Evolutionary conservation across 2,797 vertebrate species (phyloP).

Genomic region (Cyclura pinguis): DNA sequence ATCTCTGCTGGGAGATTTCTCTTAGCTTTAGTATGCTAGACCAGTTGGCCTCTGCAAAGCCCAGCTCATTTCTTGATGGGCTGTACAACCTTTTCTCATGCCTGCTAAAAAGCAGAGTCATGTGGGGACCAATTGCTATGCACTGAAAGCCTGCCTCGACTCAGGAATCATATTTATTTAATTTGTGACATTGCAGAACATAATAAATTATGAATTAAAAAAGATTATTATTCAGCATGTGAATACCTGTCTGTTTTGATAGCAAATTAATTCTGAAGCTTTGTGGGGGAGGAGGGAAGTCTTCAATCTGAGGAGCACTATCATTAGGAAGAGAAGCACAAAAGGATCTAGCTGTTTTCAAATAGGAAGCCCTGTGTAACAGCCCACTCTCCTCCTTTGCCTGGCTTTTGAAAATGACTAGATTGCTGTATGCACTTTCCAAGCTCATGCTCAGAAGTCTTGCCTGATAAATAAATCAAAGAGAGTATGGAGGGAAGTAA

Average conservation of each 20-base stretch:
- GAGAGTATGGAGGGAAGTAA: background rate
- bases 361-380: background rate
- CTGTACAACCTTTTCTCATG: conserved; percentile 20
- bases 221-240: conserved; percentile 68
- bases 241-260: conserved; percentile 68
- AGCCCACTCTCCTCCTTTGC: background rate
- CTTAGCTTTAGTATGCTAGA: conserved; percentile 48
- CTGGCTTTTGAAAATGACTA: background rate
- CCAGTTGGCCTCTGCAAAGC: conserved; percentile 47
- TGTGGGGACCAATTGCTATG: conserved; percentile 18
- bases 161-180: conserved; percentile 72
- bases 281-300: conserved; percentile 12
- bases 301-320: conserved; percentile 22
- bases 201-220: conserved; percentile 75
- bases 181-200: conserved; percentile 71
- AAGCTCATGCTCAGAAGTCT: conserved; percentile 25
- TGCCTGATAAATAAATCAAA: conserved; percentile 1
- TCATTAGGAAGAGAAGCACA: background rate
- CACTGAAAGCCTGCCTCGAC: conserved; percentile 55
- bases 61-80: conserved; percentile 22
- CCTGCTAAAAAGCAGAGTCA: conserved; percentile 32
- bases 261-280: conserved; percentile 68
- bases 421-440: conserved; percentile 17
- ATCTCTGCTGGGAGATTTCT: conserved; percentile 35
- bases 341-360: background rate